Conservation (phyloP, 2,888 invertebrate genomes). For the Drosophila anomelani region DNA sequence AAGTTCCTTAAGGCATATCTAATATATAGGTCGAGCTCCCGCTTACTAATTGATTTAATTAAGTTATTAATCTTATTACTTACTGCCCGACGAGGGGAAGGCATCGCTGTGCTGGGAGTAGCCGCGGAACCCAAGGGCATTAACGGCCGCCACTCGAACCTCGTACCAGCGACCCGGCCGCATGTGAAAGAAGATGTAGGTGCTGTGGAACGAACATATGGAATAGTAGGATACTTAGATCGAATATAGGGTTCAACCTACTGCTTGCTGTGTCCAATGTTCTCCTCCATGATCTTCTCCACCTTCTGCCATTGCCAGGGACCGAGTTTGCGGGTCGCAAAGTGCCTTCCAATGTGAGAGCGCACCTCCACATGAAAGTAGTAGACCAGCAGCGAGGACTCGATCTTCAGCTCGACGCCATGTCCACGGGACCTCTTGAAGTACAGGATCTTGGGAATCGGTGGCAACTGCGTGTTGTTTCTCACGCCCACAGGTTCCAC, state of each 20-base stretch:
- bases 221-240: background rate
- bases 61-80: conserved; percentile 50
- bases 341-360: conserved; percentile 89
- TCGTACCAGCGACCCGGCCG: conserved; percentile 91
- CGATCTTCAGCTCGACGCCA: conserved; percentile 86
- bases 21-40: background rate
- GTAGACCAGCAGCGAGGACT: conserved; percentile 77
- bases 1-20: background rate
- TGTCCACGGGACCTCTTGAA: conserved; percentile 85
- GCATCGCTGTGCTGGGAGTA: conserved; percentile 88
- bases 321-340: conserved; percentile 87
- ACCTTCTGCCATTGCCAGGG: conserved; percentile 86
- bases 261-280: conserved; percentile 67
- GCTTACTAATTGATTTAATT: background rate
- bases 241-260: conserved; percentile 25
- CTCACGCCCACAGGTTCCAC: conserved; percentile 86
- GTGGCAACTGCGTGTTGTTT: conserved; percentile 86
- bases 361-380: conserved; percentile 87
- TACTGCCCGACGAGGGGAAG: conserved; percentile 85
- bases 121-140: conserved; percentile 89
- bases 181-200: conserved; percentile 82
- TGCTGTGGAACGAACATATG: conserved; percentile 64
- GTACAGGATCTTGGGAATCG: conserved; percentile 87
- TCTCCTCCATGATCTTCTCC: conserved; percentile 80
- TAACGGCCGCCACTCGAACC: conserved; percentile 91